phyloP scores from a whole-genome alignment of 2,888 invertebrate genomes.

The Calameuta idolon region DNA sequence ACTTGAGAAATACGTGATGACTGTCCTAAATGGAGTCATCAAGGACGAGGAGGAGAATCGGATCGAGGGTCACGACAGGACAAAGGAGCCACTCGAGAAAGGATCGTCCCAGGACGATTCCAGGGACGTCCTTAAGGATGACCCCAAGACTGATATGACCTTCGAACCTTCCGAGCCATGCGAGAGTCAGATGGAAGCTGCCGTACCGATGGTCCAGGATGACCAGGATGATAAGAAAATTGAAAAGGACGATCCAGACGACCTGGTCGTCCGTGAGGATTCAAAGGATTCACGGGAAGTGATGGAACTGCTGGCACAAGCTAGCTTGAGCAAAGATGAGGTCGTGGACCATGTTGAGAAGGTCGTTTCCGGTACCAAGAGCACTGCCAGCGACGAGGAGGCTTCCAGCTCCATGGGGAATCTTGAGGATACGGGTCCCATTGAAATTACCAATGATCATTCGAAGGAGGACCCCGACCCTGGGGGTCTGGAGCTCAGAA shows the following conservation, averaged over 20 bases:
- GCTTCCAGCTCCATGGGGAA: neutral
- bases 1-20: constrained; percentile 63
- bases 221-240: neutral
- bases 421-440: neutral
- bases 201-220: constrained; percentile 34
- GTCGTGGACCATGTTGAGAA: neutral
- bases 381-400: neutral
- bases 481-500: constrained; percentile 41
- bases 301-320: neutral
- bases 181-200: constrained; percentile 50
- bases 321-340: neutral
- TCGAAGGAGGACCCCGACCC: neutral
- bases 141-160: constrained; percentile 15
- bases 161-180: constrained; percentile 44
- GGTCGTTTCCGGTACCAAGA: neutral
- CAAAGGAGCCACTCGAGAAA: constrained; percentile 8
- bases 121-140: neutral
- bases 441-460: neutral
- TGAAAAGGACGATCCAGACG: neutral
- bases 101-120: constrained; percentile 19
- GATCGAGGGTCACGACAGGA: constrained; percentile 12
- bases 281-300: neutral
- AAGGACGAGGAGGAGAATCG: constrained; percentile 54
- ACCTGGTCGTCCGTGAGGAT: neutral
- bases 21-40: constrained; percentile 61